Evolutionary conservation across 2,797 vertebrate genomes (phyloP).

Genomic region (Pithecia hirsuta): DNA sequence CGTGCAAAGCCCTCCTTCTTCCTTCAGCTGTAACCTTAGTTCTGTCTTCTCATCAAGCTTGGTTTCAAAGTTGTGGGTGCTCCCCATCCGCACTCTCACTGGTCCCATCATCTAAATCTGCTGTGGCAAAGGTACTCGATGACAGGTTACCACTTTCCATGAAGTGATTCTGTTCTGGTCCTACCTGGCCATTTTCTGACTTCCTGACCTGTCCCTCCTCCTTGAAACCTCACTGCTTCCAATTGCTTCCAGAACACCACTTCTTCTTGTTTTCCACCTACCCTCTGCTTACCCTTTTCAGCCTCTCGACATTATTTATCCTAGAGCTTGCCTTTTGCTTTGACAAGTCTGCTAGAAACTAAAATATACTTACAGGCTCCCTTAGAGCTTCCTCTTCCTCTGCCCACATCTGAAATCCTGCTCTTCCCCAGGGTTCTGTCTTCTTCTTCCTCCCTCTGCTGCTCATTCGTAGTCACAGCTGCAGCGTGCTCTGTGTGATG

Average conservation of each 20-base stretch:
- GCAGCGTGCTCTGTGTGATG: neutral
- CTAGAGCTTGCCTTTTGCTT: neutral
- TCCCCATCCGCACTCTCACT: neutral
- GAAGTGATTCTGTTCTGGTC: no score
- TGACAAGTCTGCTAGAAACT: neutral
- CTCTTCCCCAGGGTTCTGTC: neutral
- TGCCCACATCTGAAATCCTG: neutral
- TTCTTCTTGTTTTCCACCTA: neutral
- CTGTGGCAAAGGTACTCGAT: neutral
- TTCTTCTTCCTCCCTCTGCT: neutral
- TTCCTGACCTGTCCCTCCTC: neutral
- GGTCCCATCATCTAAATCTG: neutral
- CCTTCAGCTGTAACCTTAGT: neutral
- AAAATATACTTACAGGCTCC: neutral
- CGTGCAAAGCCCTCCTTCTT: neutral
- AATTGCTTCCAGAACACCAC: neutral
- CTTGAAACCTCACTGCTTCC: neutral
- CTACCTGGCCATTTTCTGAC: neutral
- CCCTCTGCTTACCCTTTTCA: neutral
- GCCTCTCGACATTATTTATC: neutral
- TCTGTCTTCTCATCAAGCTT: neutral
- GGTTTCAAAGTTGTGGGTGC: neutral
- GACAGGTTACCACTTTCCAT: neutral
- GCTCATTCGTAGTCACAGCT: neutral
- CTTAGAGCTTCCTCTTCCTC: neutral